Evolutionary conservation across 2,113 vertebrate genomes (phyloP), one percentile per base, ranked within the genome.

Genomic region (Brachyistius frenatus): DNA sequence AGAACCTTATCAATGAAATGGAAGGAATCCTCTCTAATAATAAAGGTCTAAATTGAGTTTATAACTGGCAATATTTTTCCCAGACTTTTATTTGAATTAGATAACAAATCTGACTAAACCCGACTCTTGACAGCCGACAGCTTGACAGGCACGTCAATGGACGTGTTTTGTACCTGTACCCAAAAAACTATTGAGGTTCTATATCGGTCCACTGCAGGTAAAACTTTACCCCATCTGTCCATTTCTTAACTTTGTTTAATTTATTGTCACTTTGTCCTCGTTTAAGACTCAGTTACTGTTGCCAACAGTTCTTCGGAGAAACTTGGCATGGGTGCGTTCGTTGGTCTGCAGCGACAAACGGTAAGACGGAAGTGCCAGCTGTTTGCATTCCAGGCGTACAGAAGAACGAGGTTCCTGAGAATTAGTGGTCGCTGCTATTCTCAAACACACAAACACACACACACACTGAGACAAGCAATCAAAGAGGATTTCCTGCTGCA

Each of bases 401-500:
- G 68, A 78, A 62, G 58, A 69, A 60, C 57, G 78, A 53, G 65
- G 54, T 78, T 84, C 58, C 60, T 3, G 60, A 78, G 79, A 83
- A 86, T 86, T 81, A 76, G 69, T 49, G 68, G 60, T 60, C 55
- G 41, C 47, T 77, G 53, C 47, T 55, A 41, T 65, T 62, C 52
- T 61, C 10, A 1, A 14, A 79, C 57, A 76, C 65, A 13, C 41
- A 44, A 8, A 44, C 54, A 16, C 5, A 39, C 35, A 66, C 73
- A 66, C 58, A 66, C 57, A 55, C 8, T 70, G 33, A 68, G 35
- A 60, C 32, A 70, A 39, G 67, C 61, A 63, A 64, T 81, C 10
- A 76, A 70, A 89, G 65, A 61, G 57, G 61, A 88, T 89, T 86
- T 83, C 68, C 65, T 68, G 71, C 53, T 37, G 54, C 67, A 49